These are phyloP conservation scores for Panulirus ornatus DNA, from an alignment of 1,140 invertebrate genomes.

Conservation along the genomic window DNA sequence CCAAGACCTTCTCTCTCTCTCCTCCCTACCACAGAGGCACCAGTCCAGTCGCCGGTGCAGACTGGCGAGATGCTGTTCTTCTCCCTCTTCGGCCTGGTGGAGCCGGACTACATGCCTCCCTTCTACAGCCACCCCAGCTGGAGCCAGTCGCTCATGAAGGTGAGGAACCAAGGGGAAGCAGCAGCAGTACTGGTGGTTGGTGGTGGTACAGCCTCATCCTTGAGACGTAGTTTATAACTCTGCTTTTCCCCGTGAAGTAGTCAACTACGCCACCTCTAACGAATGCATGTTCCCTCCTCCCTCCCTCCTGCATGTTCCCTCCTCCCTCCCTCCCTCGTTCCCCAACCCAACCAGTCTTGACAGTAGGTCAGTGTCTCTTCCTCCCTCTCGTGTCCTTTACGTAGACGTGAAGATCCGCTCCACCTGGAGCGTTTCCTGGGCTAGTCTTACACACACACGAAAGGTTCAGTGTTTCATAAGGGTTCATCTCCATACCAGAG, in stretches of 20 bases:
- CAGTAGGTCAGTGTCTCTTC: too few species aligned
- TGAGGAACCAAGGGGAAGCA: not conserved
- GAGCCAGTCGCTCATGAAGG: slow-evolving; percentile 75
- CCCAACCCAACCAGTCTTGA: too few species aligned
- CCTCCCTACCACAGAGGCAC: slow-evolving; percentile 80
- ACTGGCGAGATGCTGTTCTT: slow-evolving; percentile 98
- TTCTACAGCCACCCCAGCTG: slow-evolving; percentile 75
- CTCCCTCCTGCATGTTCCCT: too few species aligned
- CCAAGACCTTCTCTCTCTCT: not conserved
- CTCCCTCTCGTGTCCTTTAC: too few species aligned
- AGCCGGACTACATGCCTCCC: slow-evolving; percentile 84
- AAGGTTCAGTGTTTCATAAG: too few species aligned
- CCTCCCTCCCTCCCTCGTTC: too few species aligned
- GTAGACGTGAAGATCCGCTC: too few species aligned
- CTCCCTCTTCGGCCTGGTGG: slow-evolving; percentile 97
- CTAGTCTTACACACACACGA: not conserved
- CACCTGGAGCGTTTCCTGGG: not conserved
- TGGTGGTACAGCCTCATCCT: not conserved
- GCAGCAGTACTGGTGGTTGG: not conserved
- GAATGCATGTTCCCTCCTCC: too few species aligned
- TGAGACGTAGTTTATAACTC: too few species aligned
- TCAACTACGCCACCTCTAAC: too few species aligned
- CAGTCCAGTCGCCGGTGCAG: slow-evolving; percentile 83
- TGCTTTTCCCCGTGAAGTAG: not conserved
- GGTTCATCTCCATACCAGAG: too few species aligned